Base-by-base conservation (phyloP, 2,797 vertebrate species). In the Schizopygopsis malacanthus region DNA sequence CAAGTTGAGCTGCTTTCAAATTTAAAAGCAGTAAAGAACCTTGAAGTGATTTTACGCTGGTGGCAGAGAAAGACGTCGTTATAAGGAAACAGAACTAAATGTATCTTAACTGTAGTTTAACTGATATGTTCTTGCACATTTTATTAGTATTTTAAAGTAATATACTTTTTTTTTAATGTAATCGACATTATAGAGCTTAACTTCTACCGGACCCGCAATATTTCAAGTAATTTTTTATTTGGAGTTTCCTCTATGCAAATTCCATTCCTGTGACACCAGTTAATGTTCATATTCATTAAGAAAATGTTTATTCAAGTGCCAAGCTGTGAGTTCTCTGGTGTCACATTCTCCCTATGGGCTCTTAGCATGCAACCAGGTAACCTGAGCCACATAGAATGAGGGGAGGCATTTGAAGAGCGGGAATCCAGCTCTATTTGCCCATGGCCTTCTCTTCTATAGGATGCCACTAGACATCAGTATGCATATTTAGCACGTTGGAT, bases 41-140 rank as follows among this genome's bases (percentile, higher is more conserved):
- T 56, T 73, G 54, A 69, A 79, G 61, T 33, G 43, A 52, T 54
- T 25, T 45, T 61, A 54, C 54, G 5, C 59, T 16, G 22, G 6
- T 67, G 41, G 18, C 37, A n/a, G 8, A 39, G 45, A 75, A 78
- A 84, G 71, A 6, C 11, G 0, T 47, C 43, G 28, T 45, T n/a
- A 6, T 59, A 37, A 81, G 9, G 69, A 41, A 87, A 86, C 54
- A 75, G 25, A 67, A 28, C 37, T 6, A 80, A n/a, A 71, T 87
- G 12, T 45, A 85, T 89, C 81, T 85, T 37, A 87, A 78, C 82
- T 85, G 76, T 89, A 82, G 43, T 41, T 28, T 79, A 89, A 86
- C 73, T 69, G 77, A n/a, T 10, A 43, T 47, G 41, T 18, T 73
- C 43, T 73, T 76, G 0, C 10, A 0, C 28, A 28, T 15, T 65